Conservation (phyloP, 2,888 invertebrate genomes). For the Panopea generosa region DNA sequence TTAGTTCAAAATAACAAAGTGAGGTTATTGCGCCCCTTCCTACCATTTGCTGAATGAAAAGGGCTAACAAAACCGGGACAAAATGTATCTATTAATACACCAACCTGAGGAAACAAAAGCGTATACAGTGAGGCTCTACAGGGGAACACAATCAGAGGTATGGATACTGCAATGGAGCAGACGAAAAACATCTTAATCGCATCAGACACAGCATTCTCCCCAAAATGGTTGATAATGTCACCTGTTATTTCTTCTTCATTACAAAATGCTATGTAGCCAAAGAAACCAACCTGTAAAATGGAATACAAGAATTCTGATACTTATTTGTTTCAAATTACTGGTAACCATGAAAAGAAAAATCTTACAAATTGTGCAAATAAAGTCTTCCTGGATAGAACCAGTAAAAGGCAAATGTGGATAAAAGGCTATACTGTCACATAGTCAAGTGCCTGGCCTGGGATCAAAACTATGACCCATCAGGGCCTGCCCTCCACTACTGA, state of each 20-base stretch:
- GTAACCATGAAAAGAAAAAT: not conserved
- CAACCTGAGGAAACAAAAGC: conserved; percentile 93
- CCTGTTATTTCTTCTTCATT: conserved; percentile 87
- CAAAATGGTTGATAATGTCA: conserved; percentile 95
- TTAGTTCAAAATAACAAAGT: no score
- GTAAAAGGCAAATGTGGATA: no score
- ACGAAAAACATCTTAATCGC: conserved; percentile 97
- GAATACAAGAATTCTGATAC: not conserved
- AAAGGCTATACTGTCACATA: no score
- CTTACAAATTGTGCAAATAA: conserved; percentile 1
- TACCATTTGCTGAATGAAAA: no score
- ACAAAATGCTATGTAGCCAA: conserved; percentile 96
- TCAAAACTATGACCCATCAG: no score
- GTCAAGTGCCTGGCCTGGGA: no score
- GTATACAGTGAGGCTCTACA: conserved; percentile 97
- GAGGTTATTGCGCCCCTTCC: no score
- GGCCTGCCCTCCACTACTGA: no score
- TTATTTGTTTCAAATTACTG: not conserved
- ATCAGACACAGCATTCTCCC: conserved; percentile 92
- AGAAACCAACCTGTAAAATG: conserved; percentile 91
- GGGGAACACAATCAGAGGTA: conserved; percentile 98
- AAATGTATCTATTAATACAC: no score
- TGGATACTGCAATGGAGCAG: conserved; percentile 97
- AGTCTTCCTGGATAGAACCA: no score
- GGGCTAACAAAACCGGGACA: no score